Percentiles rank a stretch among this genome's conserved stretches.
phyloP scores from a whole-genome alignment of 2,888 invertebrate genomes.

The Saturnia pavonia region DNA sequence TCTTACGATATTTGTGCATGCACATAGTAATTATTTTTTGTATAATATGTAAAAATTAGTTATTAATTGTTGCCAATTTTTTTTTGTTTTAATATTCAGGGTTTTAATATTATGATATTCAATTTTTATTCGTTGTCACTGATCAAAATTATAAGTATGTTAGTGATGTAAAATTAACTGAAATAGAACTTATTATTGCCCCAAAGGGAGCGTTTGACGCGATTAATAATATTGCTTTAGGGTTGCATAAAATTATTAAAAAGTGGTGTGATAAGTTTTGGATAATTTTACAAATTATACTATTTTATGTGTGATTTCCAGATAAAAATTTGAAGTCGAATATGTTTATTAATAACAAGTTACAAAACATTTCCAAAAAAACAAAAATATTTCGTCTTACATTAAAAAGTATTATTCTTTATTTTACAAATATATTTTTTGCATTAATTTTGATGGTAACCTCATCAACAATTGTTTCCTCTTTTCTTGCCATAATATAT shows the following conservation, averaged over 20 bases:
- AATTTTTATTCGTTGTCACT: slow-evolving; percentile 79
- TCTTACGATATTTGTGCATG: slow-evolving; percentile 81
- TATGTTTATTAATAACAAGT: slow-evolving; percentile 53
- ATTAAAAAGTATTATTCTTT: slow-evolving; percentile 63
- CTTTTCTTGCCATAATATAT: slow-evolving; percentile 78
- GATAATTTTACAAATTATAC: slow-evolving; percentile 82
- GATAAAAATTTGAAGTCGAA: slow-evolving; percentile 70
- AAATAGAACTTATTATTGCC: slow-evolving; percentile 77
- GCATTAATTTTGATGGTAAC: slow-evolving; percentile 63
- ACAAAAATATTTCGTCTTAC: slow-evolving; percentile 41
- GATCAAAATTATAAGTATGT: slow-evolving; percentile 80
- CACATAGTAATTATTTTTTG: slow-evolving; percentile 81
- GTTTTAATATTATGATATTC: slow-evolving; percentile 79
- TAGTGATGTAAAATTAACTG: slow-evolving; percentile 79
- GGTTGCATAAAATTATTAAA: slow-evolving; percentile 79
- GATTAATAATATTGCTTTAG: slow-evolving; percentile 79
- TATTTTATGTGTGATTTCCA: slow-evolving; percentile 80
- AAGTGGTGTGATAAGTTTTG: slow-evolving; percentile 82
- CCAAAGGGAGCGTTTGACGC: slow-evolving; percentile 82
- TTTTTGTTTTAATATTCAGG: slow-evolving; percentile 77
- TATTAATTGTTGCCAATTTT: slow-evolving; percentile 81
- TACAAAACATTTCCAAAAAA: slow-evolving; percentile 50
- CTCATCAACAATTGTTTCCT: slow-evolving; percentile 69
- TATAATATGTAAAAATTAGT: slow-evolving; percentile 77
- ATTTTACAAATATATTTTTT: slow-evolving; percentile 51